phyloP scores from a whole-genome alignment of 2,113 vertebrate species.

The Calidris pygmaea region DNA sequence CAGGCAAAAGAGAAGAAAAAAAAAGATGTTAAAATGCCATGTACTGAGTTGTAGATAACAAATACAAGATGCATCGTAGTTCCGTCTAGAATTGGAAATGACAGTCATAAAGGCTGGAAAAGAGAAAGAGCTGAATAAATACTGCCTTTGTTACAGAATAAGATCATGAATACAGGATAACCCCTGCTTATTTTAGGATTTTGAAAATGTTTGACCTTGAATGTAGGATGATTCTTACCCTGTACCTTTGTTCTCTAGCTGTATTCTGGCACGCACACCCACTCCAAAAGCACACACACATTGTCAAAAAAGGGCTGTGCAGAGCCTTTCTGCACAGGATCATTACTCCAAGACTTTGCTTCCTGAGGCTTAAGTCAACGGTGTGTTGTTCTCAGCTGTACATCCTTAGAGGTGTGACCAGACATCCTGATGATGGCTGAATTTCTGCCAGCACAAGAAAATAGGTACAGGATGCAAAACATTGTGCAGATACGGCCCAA shows the following conservation, averaged over 20 bases:
- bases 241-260: background rate
- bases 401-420: background rate
- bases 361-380: background rate
- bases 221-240: background rate
- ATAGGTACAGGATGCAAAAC: background rate
- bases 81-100: background rate
- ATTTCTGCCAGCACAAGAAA: background rate
- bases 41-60: background rate
- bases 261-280: background rate
- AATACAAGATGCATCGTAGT: background rate
- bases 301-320: background rate
- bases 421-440: background rate
- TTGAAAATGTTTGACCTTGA: background rate
- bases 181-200: background rate
- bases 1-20: background rate
- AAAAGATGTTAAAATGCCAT: background rate
- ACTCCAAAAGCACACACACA: background rate
- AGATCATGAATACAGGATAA: background rate
- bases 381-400: background rate
- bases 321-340: background rate
- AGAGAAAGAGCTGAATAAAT: background rate
- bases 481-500: background rate
- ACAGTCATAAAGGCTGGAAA: background rate
- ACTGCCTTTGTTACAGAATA: background rate
- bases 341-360: background rate